Percentiles rank a stretch among this genome's conserved stretches.
These are phyloP conservation scores for Dinomys branickii DNA, from an alignment of 2,113 vertebrate genomes.

Conservation along the genomic window DNA sequence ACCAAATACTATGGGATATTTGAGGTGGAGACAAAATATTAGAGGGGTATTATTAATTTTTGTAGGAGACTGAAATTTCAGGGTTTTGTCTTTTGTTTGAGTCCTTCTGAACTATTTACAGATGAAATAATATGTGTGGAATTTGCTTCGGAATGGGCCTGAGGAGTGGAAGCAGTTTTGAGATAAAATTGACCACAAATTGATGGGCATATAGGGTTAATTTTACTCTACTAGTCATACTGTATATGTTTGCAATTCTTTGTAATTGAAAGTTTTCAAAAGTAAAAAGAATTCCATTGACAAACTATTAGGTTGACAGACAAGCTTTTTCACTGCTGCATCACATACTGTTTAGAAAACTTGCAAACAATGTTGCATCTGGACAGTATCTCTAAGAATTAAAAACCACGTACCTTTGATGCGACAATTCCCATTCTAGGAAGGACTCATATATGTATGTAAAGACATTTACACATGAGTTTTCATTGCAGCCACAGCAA, in stretches of 20 bases:
- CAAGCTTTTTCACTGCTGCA: not conserved
- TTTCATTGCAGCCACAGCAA: not conserved
- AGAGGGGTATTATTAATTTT: not conserved
- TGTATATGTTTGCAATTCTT: conserved; percentile 36
- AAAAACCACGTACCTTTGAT: conserved; percentile 24
- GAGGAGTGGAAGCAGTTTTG: not conserved
- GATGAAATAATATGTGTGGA: not conserved
- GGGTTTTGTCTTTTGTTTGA: not conserved
- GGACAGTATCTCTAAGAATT: conserved; percentile 33
- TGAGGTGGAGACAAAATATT: not conserved
- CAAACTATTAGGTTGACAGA: not conserved
- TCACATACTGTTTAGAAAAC: conserved; percentile 8
- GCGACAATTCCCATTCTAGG: not conserved
- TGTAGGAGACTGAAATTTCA: not conserved
- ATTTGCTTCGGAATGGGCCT: not conserved
- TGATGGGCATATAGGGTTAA: not conserved
- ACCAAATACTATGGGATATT: not conserved
- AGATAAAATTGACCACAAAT: not conserved
- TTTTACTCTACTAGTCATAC: not conserved
- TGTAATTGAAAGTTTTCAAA: conserved; percentile 1
- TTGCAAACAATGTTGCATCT: not conserved
- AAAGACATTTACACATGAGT: not conserved
- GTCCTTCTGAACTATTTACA: not conserved
- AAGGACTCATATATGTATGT: conserved; percentile 3
- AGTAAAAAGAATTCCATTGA: not conserved